Evolutionary conservation across 1,140 invertebrate genomes (phyloP), one percentile per base, ranked within the genome.

Genomic region (Holotrichia oblita): DNA sequence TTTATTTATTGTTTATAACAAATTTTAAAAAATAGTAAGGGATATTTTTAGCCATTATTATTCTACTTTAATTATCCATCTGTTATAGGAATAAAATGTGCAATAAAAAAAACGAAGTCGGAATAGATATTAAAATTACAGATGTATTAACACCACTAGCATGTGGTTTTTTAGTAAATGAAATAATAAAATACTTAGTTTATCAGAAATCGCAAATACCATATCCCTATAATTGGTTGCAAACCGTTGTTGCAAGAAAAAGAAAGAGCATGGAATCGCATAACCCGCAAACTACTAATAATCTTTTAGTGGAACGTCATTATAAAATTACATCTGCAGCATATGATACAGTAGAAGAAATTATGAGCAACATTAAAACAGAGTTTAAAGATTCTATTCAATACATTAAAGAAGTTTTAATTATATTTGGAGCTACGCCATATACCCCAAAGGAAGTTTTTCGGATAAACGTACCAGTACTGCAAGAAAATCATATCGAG

Each of bases 201-300:
- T 80, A 81, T 44, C 79, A 81, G 80, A 81, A 81, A 77, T 73
- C 77, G n/a, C 79, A 80, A 77, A 81, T 81, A 40, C 80, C 80
- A 10, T 81, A 81, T 78, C 79, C 80, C 10, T 81, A 81, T 61
- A 75, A 48, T 12, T 81, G 80, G 80, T 48, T 81, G 12, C 79
- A 78, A 69, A 78, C 44, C 42, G 76, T 79, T 12, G 42, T 81
- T 4, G 42, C 22, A 10, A 75, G 73, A 61, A 80, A 77, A 78
- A 27, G 79, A 61, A 79, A 76, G 2, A 48, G 27, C 41, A 14
- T 2, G 6, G 76, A 76, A 59, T 12, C 22, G 14, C 73, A 74
- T n/a, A 59, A 20, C 22, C 40, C 24, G 4, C 24, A 73, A 74
- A 69, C 61, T 6, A 78, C 14, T 55, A 73, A 6, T 24, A 80